These are phyloP conservation scores for Columba guinea DNA, from an alignment of 2,797 vertebrate species.

Conservation along the genomic window DNA sequence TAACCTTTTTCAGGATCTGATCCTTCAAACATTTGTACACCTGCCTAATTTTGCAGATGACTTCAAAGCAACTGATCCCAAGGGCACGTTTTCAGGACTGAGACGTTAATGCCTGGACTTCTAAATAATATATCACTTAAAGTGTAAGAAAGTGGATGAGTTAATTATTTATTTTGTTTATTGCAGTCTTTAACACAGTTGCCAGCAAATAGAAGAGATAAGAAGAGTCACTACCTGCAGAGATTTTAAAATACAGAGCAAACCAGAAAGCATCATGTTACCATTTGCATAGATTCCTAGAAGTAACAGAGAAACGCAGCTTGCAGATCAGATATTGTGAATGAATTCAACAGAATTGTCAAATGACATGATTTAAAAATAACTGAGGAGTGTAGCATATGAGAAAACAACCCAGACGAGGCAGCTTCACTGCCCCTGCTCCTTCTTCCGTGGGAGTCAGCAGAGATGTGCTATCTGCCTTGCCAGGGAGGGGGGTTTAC, in stretches of 20 bases:
- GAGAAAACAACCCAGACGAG: constrained; percentile 38
- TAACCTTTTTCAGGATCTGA: not conserved
- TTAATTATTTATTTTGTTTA: constrained; percentile 72
- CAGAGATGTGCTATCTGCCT: not conserved
- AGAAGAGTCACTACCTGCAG: constrained; percentile 60
- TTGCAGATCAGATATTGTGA: constrained; percentile 25
- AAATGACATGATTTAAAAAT: not conserved
- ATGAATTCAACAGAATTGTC: constrained; percentile 31
- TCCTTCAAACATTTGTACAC: not conserved
- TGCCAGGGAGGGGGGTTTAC: not conserved
- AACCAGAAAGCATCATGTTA: constrained; percentile 41
- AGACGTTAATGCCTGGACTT: constrained; percentile 40
- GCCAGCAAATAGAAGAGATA: constrained; percentile 55
- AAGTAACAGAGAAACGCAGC: not conserved
- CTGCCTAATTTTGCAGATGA: constrained; percentile 4
- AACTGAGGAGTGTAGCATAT: constrained; percentile 22
- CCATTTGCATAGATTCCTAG: constrained; percentile 3
- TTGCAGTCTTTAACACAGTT: constrained; percentile 51
- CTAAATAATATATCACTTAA: constrained; percentile 60
- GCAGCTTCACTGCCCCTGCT: constrained; percentile 22
- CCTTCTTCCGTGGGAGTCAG: constrained; percentile 4
- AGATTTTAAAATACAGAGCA: constrained; percentile 42
- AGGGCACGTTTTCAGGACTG: constrained; percentile 6
- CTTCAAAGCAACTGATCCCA: constrained; percentile 18
- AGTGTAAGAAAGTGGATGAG: constrained; percentile 34